phyloP scores from a whole-genome alignment of 2,113 vertebrate species.

The Muntiacus reevesi region DNA sequence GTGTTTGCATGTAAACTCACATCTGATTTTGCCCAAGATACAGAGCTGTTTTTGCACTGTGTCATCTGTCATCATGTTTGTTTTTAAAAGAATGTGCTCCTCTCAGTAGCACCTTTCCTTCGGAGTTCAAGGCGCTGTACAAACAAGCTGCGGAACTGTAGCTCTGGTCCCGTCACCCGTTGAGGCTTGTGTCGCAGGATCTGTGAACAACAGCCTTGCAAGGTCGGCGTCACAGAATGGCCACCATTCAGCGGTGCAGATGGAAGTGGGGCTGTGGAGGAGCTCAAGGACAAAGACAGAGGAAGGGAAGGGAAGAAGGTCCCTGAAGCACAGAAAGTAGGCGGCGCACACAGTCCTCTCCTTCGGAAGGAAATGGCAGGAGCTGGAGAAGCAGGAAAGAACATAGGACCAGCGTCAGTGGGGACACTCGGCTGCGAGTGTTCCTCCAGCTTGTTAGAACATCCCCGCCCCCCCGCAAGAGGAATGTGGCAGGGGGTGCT shows the following conservation, averaged over 20 bases:
- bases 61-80: neutral
- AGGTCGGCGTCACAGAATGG: too few relatives aligned
- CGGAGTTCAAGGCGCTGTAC: neutral
- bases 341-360: neutral
- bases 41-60: neutral
- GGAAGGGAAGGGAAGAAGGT: neutral
- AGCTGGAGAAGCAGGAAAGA: neutral
- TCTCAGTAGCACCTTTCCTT: neutral
- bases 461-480: neutral
- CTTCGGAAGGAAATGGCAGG: neutral
- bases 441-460: neutral
- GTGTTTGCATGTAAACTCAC: neutral
- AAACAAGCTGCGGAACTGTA: neutral
- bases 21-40: neutral
- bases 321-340: neutral
- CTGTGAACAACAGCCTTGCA: neutral
- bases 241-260: neutral
- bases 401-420: fast-evolving
- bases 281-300: neutral
- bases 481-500: neutral
- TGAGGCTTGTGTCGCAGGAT: neutral
- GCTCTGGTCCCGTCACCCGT: neutral
- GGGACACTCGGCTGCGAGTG: neutral
- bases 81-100: neutral
- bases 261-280: too few relatives aligned